Evolutionary conservation across 2,888 invertebrate species (phyloP), one percentile per base, ranked within the genome.

Genomic region (Eudemis profundana): DNA sequence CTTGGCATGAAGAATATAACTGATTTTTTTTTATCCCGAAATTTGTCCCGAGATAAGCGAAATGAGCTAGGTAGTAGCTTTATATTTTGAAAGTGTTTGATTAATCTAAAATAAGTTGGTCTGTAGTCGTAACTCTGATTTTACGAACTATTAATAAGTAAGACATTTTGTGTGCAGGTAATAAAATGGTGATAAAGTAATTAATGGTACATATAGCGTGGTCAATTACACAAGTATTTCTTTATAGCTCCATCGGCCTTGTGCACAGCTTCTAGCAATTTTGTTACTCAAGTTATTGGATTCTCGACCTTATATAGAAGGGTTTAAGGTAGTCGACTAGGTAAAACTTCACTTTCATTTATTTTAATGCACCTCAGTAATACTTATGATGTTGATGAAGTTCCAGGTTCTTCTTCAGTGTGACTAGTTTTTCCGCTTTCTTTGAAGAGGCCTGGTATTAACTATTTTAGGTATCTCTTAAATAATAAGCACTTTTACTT

Each of bases 191-290:
- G 14, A 46, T 66, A 67, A 61, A 69, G 40, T 74, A 73, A 76
- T 76, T 73, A 72, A 67, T 69, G 62, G 68, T 73, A 70, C 70
- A 19, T 71, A 69, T 65, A 17, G 17, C 17, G 69, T 50, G 69
- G 70, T 70, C 72, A 72, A 76, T 73, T 72, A 73, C 49, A 69
- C 69, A 68, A 70, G 68, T 71, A 70, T 69, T 61, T 54, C 54
- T 68, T 75, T 71, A 74, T 75, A 73, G 70, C 71, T 64, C 59
- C 63, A 47, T 42, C 69, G 78, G 70, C 79, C 78, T 78, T 74
- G 76, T 70, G 61, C 68, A 68, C 72, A 61, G 68, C 68, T 47
- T 44, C 17, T 21, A 51, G 49, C 15, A 12, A 19, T 61, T 64
- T 50, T 23, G 42, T 57, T 36, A 14, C 36, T 10, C n/a, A n/a